Conservation (phyloP, 64 coral and sea anemone genomes). For the Montipora efflorescens region DNA sequence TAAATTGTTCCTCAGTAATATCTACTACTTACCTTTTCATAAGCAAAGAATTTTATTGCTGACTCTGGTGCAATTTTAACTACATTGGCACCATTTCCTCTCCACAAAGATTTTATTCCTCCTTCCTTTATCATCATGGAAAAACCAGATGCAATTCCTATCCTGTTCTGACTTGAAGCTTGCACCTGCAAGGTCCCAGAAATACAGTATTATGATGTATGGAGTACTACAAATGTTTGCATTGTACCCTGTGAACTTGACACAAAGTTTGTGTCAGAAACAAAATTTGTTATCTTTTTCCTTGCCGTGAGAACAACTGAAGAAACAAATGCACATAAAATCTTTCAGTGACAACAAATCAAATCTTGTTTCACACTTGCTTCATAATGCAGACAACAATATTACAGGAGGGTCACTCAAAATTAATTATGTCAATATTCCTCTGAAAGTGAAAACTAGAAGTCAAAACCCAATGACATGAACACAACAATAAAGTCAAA, state of each 20-base stretch:
- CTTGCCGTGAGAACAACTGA: too few relatives aligned
- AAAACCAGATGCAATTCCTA: slow-evolving; percentile 93
- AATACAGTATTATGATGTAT: not conserved
- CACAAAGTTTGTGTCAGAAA: not conserved
- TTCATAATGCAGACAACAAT: too few relatives aligned
- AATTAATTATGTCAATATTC: too few relatives aligned
- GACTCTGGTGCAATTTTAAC: slow-evolving; percentile 99
- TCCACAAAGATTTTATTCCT: slow-evolving; percentile 91
- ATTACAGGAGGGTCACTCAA: too few relatives aligned
- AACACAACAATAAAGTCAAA: too few relatives aligned
- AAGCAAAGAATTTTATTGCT: slow-evolving; percentile 98
- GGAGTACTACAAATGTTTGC: not conserved
- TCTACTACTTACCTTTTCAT: slow-evolving; percentile 83
- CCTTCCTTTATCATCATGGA: slow-evolving; percentile 88
- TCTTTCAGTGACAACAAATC: too few relatives aligned
- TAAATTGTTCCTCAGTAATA: too few relatives aligned
- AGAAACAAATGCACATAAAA: too few relatives aligned
- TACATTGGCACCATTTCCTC: slow-evolving; percentile 99
- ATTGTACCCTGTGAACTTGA: not conserved
- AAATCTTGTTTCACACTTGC: too few relatives aligned
- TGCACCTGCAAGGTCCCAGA: slow-evolving; percentile 69
- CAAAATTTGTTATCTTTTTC: not conserved
- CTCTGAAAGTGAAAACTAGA: too few relatives aligned
- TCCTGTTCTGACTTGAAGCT: slow-evolving; percentile 82
- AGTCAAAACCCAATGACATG: too few relatives aligned